A percentile compares a stretch with the other conserved stretches of the same genome.
Evolutionary conservation across 2,888 invertebrate species (phyloP).

Genomic region (Lycophotia porphyrea): DNA sequence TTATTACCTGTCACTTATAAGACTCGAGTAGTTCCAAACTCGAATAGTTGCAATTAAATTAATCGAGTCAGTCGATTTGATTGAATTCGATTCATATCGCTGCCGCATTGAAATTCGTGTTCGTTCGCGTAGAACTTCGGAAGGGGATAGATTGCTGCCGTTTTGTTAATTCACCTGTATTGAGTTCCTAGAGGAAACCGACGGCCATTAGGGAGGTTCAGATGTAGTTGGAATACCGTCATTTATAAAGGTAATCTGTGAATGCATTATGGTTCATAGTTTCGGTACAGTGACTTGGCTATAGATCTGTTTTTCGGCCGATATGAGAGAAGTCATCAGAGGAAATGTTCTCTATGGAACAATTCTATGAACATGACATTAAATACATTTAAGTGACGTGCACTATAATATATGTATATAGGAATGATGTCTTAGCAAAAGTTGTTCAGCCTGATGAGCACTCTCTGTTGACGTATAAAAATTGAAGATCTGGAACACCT

Average conservation of each 20-base stretch:
- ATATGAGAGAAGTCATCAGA: background rate
- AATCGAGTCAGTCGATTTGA: slow-evolving; percentile 51
- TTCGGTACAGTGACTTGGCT: background rate
- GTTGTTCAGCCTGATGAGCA: too few relatives aligned
- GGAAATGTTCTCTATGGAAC: background rate
- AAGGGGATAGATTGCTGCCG: slow-evolving; percentile 43
- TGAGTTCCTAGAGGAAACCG: slow-evolving; percentile 25
- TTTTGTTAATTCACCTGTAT: slow-evolving; percentile 55
- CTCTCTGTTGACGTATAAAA: too few relatives aligned
- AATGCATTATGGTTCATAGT: background rate
- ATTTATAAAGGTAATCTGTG: slow-evolving; percentile 22
- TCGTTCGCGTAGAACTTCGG: slow-evolving; percentile 40
- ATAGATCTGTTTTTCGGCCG: background rate
- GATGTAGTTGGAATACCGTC: slow-evolving; percentile 1
- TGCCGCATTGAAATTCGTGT: slow-evolving; percentile 50
- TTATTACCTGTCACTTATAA: slow-evolving; percentile 49
- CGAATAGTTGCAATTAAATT: slow-evolving; percentile 56
- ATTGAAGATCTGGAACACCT: too few relatives aligned
- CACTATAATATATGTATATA: too few relatives aligned
- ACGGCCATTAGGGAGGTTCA: slow-evolving; percentile 14
- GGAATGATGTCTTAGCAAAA: too few relatives aligned
- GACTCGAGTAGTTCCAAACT: slow-evolving; percentile 31
- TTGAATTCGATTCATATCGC: slow-evolving; percentile 52
- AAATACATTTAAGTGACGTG: too few relatives aligned
- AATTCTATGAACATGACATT: background rate